Evolutionary conservation across 2,113 vertebrate genomes (phyloP), one percentile per base, ranked within the genome.

Genomic region (Scophthalmus maximus): DNA sequence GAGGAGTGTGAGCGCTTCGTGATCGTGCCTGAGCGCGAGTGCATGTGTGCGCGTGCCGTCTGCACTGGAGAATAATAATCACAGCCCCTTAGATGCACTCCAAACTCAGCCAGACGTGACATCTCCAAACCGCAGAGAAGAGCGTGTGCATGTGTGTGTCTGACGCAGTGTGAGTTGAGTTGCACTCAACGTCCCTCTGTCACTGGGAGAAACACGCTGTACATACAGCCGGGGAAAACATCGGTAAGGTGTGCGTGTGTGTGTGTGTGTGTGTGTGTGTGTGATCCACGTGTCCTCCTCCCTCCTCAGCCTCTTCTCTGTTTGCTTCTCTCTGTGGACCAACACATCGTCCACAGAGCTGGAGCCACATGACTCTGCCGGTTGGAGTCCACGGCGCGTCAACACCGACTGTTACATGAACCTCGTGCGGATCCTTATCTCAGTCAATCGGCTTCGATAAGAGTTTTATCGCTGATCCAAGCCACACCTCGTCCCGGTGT

Each of bases 31-130:
- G 40, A 58, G 58, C 14, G 8, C 15, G 14, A 51, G 47, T 58
- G 26, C 29, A 36, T 53, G 58, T 50, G 47, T 36, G 44, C 29
- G 40, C 38, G 55, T 46, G 32, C 47, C 22, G 58, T 6, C 57
- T 40, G 86, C 14, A 26, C 59, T 26, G 71, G 22, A 44, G 65
- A 78, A 79, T 77, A 86, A 80, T 84, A 81, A 81, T 83, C 73
- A 83, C 46, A 74, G 78, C 36, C 64, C 79, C 66, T 58, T 23
- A 72, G 76, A 84, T 85, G 49, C 74, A 86, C 85, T 88, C 82
- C 52, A 84, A 65, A 86, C 76, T 82, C 83, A 85, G 83, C 66
- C 81, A 87, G 81, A 87, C 74, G 30, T 85, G 85, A 85, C 82
- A 73, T 83, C 70, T 82, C 61, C 36, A 49, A 68, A 76, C 82